These are phyloP conservation scores for Patella caerulea DNA, from an alignment of 2,888 invertebrate species.

Conservation along the genomic window DNA sequence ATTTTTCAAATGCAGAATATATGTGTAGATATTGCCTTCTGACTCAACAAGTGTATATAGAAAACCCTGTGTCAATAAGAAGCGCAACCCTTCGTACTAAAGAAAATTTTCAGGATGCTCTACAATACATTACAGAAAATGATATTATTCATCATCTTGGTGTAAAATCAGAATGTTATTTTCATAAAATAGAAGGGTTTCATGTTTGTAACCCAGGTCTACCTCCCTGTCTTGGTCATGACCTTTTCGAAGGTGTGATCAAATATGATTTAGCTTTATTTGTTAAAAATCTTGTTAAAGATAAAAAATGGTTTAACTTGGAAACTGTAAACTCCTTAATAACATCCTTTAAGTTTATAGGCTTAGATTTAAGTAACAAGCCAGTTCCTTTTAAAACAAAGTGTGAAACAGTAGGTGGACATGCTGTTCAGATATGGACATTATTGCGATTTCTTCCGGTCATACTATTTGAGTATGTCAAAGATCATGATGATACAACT, in stretches of 20 bases:
- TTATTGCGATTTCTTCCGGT: background rate
- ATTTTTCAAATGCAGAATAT: background rate
- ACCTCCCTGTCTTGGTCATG: background rate
- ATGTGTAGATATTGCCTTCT: background rate
- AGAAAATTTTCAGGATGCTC: background rate
- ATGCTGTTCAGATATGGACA: constrained; percentile 4
- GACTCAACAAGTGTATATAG: background rate
- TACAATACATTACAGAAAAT: background rate
- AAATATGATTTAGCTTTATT: constrained; percentile 4
- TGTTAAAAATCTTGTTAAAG: background rate
- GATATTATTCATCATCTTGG: constrained; percentile 5
- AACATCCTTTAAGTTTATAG: background rate
- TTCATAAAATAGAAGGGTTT: background rate
- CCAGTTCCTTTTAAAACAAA: background rate
- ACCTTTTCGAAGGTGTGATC: background rate
- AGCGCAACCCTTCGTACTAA: background rate
- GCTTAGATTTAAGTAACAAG: background rate
- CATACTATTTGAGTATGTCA: constrained; percentile 1
- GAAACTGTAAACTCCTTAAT: constrained; percentile 6
- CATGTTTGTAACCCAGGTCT: background rate
- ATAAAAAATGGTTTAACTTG: background rate
- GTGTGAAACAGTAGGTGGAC: background rate
- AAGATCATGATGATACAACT: background rate
- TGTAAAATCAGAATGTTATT: background rate
- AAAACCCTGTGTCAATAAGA: background rate